Evolutionary conservation across 2,888 invertebrate species (phyloP).

Genomic region (Camptogramma bilineatum): DNA sequence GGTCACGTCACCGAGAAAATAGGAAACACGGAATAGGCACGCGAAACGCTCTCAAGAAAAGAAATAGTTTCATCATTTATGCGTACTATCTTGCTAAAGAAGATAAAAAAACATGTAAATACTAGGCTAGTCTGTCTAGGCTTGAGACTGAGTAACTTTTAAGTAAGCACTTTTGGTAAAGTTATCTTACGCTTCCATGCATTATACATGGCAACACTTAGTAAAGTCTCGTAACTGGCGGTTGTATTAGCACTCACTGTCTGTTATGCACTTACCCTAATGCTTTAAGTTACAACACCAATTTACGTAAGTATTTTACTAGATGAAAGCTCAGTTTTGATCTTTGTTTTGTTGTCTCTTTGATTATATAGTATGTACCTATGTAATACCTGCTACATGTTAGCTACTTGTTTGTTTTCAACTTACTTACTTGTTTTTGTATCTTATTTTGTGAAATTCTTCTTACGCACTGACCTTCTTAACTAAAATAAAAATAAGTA

Average conservation of each 20-base stretch:
- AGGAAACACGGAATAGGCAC: too few relatives aligned
- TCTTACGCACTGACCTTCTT: too few relatives aligned
- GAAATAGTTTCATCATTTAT: too few relatives aligned
- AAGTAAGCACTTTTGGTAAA: constrained; percentile 7
- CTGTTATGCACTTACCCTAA: constrained; percentile 20
- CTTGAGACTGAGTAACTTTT: background rate
- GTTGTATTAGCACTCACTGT: constrained; percentile 10
- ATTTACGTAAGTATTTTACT: constrained; percentile 1
- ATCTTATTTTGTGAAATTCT: too few relatives aligned
- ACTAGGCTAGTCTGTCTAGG: background rate
- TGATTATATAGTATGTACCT: too few relatives aligned
- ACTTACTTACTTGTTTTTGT: too few relatives aligned
- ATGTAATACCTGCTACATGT: too few relatives aligned
- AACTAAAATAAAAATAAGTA: too few relatives aligned
- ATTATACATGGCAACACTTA: constrained; percentile 24
- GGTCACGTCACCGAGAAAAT: too few relatives aligned
- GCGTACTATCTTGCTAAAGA: too few relatives aligned
- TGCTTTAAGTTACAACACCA: constrained; percentile 16
- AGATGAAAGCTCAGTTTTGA: background rate
- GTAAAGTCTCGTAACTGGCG: constrained; percentile 15
- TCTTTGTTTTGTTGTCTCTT: background rate
- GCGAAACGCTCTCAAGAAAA: too few relatives aligned
- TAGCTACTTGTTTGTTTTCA: too few relatives aligned
- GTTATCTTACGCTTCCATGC: constrained; percentile 15
- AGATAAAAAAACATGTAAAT: background rate